phyloP scores from a whole-genome alignment of 2,113 vertebrate genomes.

The Ivindomyrus marchei region DNA sequence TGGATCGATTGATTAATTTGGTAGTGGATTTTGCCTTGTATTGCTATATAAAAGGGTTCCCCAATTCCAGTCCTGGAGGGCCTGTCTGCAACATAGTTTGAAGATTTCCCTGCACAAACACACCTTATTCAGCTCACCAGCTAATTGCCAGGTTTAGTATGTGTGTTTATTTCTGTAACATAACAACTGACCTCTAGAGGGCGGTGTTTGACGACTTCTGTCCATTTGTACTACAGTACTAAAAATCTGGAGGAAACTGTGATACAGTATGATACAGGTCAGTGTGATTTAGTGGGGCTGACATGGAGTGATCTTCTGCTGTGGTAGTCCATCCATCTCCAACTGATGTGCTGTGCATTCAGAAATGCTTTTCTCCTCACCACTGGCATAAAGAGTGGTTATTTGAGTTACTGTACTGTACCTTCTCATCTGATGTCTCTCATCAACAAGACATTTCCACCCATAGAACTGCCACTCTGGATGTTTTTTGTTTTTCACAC shows the following conservation, averaged over 20 bases:
- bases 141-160: neutral
- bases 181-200: neutral
- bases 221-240: neutral
- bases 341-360: neutral
- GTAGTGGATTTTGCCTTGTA: neutral
- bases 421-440: neutral
- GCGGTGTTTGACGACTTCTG: neutral
- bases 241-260: neutral
- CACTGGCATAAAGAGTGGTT: neutral
- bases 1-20: neutral
- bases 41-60: neutral
- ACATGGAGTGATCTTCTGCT: neutral
- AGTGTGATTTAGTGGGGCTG: neutral
- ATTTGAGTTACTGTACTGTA: neutral
- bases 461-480: too few relatives aligned
- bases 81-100: neutral
- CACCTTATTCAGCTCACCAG: neutral
- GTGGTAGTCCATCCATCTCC: neutral
- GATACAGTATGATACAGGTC: neutral
- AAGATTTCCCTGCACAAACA: neutral
- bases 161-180: neutral
- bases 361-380: neutral
- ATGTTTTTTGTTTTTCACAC: too few relatives aligned
- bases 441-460: neutral
- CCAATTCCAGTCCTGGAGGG: neutral